Evolutionary conservation across 1,140 invertebrate species (phyloP), one percentile per base, ranked within the genome.

Genomic region (Leptinotarsa lineolata): DNA sequence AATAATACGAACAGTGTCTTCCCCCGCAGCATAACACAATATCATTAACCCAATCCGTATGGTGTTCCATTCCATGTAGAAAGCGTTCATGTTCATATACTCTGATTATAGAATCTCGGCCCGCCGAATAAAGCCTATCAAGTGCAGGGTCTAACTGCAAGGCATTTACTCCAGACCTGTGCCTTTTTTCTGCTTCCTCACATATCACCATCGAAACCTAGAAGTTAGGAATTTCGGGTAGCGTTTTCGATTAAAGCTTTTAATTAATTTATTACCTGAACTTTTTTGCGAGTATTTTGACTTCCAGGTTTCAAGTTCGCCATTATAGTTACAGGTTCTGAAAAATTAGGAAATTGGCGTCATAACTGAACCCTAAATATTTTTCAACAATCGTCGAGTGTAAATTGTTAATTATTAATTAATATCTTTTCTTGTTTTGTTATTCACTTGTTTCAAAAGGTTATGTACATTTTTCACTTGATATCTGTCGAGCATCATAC

Each of bases 21-120:
- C 97, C 97, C 78, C 94, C 93, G 86, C 97, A 98, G 84, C 97
- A 99, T 1, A 99, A 87, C 12, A 99, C 94, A 84, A 99, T 97
- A 87, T 99, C 98, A 86, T 99, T 99, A 15, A 99, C 97, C 98
- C 98, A 99, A 86, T 99, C 98, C 18, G 97, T 99, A 83, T 99
- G 98, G 87, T 99, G 97, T 83, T 96, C 94, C 93, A 96, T 94
- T 2, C 97, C 97, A 81, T 97, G 95, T 58, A 97, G 90, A 84
- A 97, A 99, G 61, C 92, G 91, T 79, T 97, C 94, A 80, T 87
- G 88, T 82, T 98, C 96, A 96, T 97, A 99, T 83, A 98, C 97
- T 70, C 98, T 89, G 80, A 99, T 98, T 77, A 99, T 98, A 60
- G 96, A 96, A 87, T 99, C 98, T 75, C 97, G 88, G n/a, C 97